A percentile compares a stretch with the other conserved stretches of the same genome.
Conservation (phyloP, 2,888 invertebrate genomes). For the Calliphora vomitoria region DNA sequence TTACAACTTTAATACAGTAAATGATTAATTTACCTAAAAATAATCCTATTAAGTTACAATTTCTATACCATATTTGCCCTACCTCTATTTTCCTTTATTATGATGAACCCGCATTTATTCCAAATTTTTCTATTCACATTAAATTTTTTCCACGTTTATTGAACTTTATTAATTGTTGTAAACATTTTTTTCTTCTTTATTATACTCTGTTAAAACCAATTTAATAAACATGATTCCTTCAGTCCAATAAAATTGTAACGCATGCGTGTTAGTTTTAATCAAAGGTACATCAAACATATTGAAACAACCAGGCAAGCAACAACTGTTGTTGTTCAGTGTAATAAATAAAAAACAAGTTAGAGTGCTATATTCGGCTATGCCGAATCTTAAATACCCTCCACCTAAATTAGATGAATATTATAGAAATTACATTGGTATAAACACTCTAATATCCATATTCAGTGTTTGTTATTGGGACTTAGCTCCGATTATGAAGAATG, state of each 20-base stretch:
- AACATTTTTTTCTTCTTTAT: slow-evolving; percentile 11
- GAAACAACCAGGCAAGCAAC: slow-evolving; percentile 1
- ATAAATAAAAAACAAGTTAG: not conserved
- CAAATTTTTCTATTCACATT: not conserved
- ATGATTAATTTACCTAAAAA: not conserved
- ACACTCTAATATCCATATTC: too few species aligned
- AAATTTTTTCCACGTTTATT: slow-evolving; percentile 50
- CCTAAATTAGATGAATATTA: too few species aligned
- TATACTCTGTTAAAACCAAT: slow-evolving; percentile 54
- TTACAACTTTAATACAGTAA: too few species aligned
- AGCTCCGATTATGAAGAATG: too few species aligned
- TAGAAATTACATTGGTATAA: too few species aligned
- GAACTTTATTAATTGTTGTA: slow-evolving; percentile 66
- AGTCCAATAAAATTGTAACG: slow-evolving; percentile 60
- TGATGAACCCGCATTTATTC: slow-evolving; percentile 40
- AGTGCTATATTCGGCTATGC: too few species aligned
- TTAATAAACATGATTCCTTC: slow-evolving; percentile 40
- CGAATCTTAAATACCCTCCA: too few species aligned
- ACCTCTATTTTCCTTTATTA: slow-evolving; percentile 32
- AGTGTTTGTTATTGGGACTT: too few species aligned
- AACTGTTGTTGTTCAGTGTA: slow-evolving; percentile 17
- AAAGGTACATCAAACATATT: slow-evolving; percentile 52
- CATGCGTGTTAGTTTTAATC: slow-evolving; percentile 70
- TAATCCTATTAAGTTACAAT: not conserved
- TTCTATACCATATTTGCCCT: not conserved